A percentile compares a stretch with the other conserved stretches of the same genome.
phyloP scores from a whole-genome alignment of 2,113 vertebrate genomes.

The Octodon degus region DNA sequence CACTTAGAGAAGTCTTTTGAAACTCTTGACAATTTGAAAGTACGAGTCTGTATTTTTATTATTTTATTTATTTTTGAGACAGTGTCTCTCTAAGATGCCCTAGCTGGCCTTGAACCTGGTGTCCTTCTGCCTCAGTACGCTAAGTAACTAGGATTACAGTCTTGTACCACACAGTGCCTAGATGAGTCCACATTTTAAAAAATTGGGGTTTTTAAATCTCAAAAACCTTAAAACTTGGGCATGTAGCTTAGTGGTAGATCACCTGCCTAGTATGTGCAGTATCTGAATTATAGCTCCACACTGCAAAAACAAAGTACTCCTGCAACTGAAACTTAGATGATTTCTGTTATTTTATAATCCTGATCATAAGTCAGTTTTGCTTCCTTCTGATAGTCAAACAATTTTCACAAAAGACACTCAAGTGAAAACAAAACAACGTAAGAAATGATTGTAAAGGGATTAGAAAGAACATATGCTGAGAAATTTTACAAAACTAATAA shows the following conservation, averaged over 20 bases:
- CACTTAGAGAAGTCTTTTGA: slow-evolving; percentile 28
- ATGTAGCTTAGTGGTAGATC: background rate
- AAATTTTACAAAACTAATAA: slow-evolving; percentile 28
- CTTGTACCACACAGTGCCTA: background rate
- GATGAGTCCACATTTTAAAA: background rate
- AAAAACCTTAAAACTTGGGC: too few species aligned
- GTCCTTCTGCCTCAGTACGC: background rate
- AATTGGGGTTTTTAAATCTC: too few species aligned
- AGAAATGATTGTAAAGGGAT: background rate
- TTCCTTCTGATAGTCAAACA: slow-evolving; percentile 40
- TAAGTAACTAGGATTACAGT: background rate
- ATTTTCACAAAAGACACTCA: slow-evolving; percentile 17
- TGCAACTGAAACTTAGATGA: background rate
- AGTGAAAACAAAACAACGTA: background rate
- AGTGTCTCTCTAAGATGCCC: background rate
- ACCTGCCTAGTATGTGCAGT: background rate
- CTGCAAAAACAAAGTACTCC: background rate
- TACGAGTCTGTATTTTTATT: background rate
- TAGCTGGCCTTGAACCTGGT: background rate
- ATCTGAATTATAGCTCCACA: background rate
- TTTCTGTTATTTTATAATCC: background rate
- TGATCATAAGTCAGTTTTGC: background rate
- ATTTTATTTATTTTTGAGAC: background rate
- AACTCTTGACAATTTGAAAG: slow-evolving; percentile 10
- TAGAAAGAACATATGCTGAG: background rate